These are phyloP conservation scores for Sinocyclocheilus rhinocerous DNA, from an alignment of 2,113 vertebrate genomes.

Conservation along the genomic window DNA sequence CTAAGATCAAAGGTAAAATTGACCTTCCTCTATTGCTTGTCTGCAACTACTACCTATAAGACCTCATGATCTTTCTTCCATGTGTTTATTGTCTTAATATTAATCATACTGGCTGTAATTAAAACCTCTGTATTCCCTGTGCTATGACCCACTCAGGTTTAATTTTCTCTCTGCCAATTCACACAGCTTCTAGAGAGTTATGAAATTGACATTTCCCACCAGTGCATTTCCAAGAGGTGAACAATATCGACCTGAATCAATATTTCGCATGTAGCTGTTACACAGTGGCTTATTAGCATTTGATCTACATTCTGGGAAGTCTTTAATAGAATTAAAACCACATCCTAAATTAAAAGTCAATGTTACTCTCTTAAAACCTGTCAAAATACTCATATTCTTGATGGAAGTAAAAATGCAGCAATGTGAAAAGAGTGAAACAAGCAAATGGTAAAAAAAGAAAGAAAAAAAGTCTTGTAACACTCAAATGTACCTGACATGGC, in stretches of 20 bases:
- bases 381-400: neutral
- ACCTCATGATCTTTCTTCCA: neutral
- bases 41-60: neutral
- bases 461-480: neutral
- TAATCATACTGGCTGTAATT: neutral
- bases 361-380: neutral
- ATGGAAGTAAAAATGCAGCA: too few relatives aligned
- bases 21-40: neutral
- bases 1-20: constrained; percentile 83
- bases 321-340: neutral
- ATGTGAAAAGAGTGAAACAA: too few relatives aligned
- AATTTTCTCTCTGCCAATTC: neutral
- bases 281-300: constrained; percentile 5
- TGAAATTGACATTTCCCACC: neutral
- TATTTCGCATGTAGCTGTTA: neutral
- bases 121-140: neutral
- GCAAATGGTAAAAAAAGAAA: too few relatives aligned
- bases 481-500: neutral
- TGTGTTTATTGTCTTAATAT: neutral
- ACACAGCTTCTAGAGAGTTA: neutral
- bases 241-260: constrained; percentile 2
- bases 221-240: neutral
- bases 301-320: neutral
- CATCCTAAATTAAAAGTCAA: neutral
- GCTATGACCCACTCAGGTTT: neutral